Evolutionary conservation across 2,797 vertebrate species (phyloP).

Genomic region (Lophura swinhoii): DNA sequence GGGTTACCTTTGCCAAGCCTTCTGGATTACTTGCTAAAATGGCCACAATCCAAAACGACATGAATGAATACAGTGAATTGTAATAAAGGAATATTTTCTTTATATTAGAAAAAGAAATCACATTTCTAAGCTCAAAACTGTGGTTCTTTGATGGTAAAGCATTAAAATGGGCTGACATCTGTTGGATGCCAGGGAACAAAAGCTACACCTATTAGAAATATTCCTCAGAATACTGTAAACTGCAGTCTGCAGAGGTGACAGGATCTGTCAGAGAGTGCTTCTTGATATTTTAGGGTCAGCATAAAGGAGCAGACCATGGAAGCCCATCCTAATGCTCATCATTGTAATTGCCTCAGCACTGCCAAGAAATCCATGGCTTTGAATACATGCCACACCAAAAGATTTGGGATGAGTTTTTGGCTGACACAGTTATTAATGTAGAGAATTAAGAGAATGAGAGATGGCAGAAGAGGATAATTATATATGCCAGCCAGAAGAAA

Average conservation of each 20-base stretch:
- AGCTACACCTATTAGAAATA: neutral
- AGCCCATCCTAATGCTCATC: neutral
- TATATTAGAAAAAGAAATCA: neutral
- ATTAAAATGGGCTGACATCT: neutral
- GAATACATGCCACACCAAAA: neutral
- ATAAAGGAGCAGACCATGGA: neutral
- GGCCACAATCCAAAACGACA: neutral
- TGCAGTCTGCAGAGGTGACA: neutral
- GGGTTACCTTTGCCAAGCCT: neutral
- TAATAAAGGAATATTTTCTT: neutral
- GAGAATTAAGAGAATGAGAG: neutral
- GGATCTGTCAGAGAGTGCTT: neutral
- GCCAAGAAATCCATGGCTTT: neutral
- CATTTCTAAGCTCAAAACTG: neutral
- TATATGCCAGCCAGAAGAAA: neutral
- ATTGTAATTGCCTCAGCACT: neutral
- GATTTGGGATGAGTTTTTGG: neutral
- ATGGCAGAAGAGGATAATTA: neutral
- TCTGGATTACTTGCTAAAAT: neutral
- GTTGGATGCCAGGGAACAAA: neutral
- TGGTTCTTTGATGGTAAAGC: neutral
- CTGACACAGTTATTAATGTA: neutral
- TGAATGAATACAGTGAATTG: neutral
- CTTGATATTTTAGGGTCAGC: neutral
- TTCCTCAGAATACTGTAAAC: neutral